A percentile compares a stretch with the other conserved stretches of the same genome.
Evolutionary conservation across 1,140 invertebrate genomes (phyloP).

Genomic region (Pogonomyrmex barbatus): DNA sequence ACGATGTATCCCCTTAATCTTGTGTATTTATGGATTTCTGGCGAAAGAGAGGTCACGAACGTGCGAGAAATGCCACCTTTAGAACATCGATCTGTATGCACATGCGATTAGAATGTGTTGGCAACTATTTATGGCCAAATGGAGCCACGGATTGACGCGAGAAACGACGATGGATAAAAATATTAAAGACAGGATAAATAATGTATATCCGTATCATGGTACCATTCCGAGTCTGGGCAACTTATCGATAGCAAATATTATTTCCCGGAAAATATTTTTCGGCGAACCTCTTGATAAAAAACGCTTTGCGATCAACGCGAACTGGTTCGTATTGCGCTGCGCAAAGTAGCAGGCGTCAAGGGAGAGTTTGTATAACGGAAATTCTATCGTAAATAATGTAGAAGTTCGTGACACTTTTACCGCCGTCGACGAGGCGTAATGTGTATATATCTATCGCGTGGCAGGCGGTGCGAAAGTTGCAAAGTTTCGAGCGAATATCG

Average conservation of each 20-base stretch:
- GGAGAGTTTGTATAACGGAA: slow-evolving; percentile 56
- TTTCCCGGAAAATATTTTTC: slow-evolving; percentile 26
- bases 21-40: slow-evolving; percentile 56
- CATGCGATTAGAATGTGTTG: slow-evolving; percentile 14
- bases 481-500: slow-evolving; percentile 73
- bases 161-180: not conserved
- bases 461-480: slow-evolving; percentile 72
- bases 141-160: not conserved
- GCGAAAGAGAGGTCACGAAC: slow-evolving; percentile 35
- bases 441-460: slow-evolving; percentile 67
- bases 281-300: not conserved
- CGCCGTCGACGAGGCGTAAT: slow-evolving; percentile 49
- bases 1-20: slow-evolving; percentile 37
- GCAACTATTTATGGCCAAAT: slow-evolving; percentile 53
- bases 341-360: slow-evolving; percentile 32
- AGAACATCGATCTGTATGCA: slow-evolving; percentile 16
- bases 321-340: slow-evolving; percentile 17
- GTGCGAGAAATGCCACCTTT: slow-evolving; percentile 47
- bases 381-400: slow-evolving; percentile 69
- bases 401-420: slow-evolving; percentile 69
- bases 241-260: slow-evolving; percentile 23
- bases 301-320: slow-evolving; percentile 1
- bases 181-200: slow-evolving; percentile 42
- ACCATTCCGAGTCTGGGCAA: slow-evolving; percentile 17
- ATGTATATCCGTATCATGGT: slow-evolving; percentile 18